Evolutionary conservation across 2,113 vertebrate species (phyloP).

Genomic region (Pseudorhombus dupliciocellatus): DNA sequence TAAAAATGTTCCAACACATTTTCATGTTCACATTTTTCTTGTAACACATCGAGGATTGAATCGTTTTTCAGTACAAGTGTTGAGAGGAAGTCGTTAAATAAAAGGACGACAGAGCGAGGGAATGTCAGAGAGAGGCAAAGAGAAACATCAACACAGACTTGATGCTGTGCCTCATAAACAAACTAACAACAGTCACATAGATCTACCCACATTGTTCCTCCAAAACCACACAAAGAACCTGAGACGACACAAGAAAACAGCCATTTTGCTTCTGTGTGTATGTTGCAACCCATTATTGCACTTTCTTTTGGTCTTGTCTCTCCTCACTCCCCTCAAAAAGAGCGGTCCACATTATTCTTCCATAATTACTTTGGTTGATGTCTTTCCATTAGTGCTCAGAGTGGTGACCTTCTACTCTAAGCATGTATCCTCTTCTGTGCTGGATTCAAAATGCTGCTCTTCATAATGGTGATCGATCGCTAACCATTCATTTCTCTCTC

Average conservation of each 20-base stretch:
- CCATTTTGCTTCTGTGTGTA: no score
- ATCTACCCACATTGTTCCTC: no score
- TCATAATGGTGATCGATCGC: neutral
- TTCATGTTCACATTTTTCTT: no score
- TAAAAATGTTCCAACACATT: neutral
- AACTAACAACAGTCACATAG: no score
- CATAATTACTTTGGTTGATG: neutral
- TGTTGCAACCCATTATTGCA: neutral
- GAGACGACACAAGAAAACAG: no score
- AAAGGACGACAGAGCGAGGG: neutral
- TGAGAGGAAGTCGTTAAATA: neutral
- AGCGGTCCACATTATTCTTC: neutral
- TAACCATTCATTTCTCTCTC: slow-evolving; percentile 7
- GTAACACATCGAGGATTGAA: no score
- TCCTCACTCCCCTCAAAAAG: neutral
- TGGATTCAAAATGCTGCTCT: neutral
- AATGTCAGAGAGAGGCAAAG: neutral
- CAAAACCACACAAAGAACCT: no score
- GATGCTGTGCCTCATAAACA: no score
- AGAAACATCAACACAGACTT: neutral
- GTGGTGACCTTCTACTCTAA: neutral
- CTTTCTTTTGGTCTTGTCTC: neutral
- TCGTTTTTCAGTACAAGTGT: neutral
- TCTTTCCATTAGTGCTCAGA: neutral
- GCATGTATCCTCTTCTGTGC: neutral